A percentile compares a stretch with the other conserved stretches of the same genome.
These are phyloP conservation scores for Pelecanoides urinatrix DNA, from an alignment of 2,113 vertebrate species.

Conservation along the genomic window DNA sequence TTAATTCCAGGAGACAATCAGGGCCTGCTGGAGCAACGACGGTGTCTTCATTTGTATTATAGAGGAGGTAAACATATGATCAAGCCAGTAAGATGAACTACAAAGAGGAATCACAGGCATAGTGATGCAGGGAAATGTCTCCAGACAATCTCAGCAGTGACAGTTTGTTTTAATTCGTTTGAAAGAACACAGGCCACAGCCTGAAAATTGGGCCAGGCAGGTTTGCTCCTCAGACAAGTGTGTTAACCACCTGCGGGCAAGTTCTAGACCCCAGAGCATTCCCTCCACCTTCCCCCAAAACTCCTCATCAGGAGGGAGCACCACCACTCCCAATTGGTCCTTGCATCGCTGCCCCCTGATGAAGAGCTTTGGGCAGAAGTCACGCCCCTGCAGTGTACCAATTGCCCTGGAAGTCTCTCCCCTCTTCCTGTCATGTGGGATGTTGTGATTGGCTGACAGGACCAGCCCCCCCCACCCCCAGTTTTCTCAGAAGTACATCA, in stretches of 20 bases:
- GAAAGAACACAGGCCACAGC: neutral
- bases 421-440: neutral
- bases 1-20: neutral
- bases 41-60: neutral
- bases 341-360: rapidly evolving
- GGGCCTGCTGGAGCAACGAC: neutral
- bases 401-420: rapidly evolving
- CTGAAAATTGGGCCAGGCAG: neutral
- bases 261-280: neutral
- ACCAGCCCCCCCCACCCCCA: too few relatives aligned
- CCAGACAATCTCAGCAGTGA: neutral
- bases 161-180: neutral
- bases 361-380: neutral
- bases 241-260: neutral
- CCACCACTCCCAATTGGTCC: neutral
- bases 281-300: neutral
- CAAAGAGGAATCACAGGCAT: neutral
- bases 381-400: rapidly evolving
- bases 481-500: too few relatives aligned
- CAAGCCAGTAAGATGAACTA: neutral
- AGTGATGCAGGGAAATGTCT: neutral
- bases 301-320: neutral
- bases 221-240: neutral
- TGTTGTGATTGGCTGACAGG: neutral
- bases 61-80: neutral